Percentiles rank a stretch among this genome's conserved stretches.
These are phyloP conservation scores for Rallus limicola DNA, from an alignment of 2,113 vertebrate species.

Conservation along the genomic window DNA sequence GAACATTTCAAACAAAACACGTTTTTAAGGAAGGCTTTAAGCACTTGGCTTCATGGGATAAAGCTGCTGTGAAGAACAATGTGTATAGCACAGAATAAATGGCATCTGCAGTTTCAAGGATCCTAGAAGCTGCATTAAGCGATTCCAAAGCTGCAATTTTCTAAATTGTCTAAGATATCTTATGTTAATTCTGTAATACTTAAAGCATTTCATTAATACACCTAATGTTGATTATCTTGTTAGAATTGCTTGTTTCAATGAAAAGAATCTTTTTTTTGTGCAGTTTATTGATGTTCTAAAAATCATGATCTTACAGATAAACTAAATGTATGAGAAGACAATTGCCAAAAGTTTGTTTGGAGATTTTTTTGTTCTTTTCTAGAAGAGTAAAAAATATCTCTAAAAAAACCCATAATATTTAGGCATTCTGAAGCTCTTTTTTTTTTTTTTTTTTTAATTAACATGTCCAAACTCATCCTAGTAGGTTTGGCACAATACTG, in stretches of 20 bases:
- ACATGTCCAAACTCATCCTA: neutral
- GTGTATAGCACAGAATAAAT: slow-evolving; percentile 9
- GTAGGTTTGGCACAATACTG: neutral
- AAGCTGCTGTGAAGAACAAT: slow-evolving; percentile 14
- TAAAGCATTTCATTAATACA: slow-evolving; percentile 25
- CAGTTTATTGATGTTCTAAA: neutral
- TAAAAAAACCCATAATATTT: neutral
- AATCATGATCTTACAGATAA: neutral
- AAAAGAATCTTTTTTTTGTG: neutral
- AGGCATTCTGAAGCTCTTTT: neutral
- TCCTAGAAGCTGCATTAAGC: neutral
- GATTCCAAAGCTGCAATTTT: neutral
- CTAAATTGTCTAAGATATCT: neutral
- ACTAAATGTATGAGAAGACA: neutral
- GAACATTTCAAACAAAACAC: slow-evolving; percentile 36
- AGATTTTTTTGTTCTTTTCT: neutral
- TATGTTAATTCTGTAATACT: neutral
- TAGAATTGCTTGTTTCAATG: neutral
- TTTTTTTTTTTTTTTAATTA: neutral
- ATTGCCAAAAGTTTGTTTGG: neutral
- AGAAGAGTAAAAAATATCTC: neutral
- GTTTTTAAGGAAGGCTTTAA: slow-evolving; percentile 31
- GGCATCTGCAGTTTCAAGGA: slow-evolving; percentile 1
- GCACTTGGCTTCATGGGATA: neutral
- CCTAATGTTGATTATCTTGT: neutral